Evolutionary conservation across 2,888 invertebrate species (phyloP).

Genomic region (Torymus aiolomorphi): DNA sequence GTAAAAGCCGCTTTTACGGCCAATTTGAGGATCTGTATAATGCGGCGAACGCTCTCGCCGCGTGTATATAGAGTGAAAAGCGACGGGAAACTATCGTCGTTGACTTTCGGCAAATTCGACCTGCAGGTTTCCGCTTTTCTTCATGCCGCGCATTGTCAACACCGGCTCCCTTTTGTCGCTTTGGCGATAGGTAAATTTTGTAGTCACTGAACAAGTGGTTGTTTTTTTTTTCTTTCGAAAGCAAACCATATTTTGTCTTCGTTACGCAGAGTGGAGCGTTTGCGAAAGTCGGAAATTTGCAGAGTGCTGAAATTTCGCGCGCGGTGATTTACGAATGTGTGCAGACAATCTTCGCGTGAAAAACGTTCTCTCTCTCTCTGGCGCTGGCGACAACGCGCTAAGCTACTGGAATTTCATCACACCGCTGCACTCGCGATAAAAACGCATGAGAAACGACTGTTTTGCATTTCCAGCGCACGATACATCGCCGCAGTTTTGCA

Average conservation of each 20-base stretch:
- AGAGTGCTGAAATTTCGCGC: background rate
- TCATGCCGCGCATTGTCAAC: too few species aligned
- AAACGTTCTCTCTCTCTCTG: background rate
- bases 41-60: background rate
- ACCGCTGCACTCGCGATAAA: slow-evolving; percentile 6
- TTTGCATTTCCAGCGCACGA: background rate
- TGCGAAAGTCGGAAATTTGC: background rate
- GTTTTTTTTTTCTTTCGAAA: background rate
- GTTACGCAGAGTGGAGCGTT: background rate
- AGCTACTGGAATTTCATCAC: slow-evolving; percentile 32
- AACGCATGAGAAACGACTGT: slow-evolving; percentile 11
- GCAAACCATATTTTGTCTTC: too few species aligned
- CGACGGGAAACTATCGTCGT: background rate
- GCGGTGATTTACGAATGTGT: background rate
- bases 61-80: background rate
- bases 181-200: too few species aligned
- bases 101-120: too few species aligned
- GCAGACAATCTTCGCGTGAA: background rate
- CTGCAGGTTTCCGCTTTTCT: too few species aligned
- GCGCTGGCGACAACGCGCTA: background rate
- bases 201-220: background rate
- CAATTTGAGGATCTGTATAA: slow-evolving; percentile 50
- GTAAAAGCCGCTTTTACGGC: slow-evolving; percentile 54
- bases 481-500: slow-evolving; percentile 14
- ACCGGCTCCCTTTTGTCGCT: too few species aligned